These are phyloP conservation scores for Meriones unguiculatus DNA, from an alignment of 2,113 vertebrate genomes.

Conservation along the genomic window DNA sequence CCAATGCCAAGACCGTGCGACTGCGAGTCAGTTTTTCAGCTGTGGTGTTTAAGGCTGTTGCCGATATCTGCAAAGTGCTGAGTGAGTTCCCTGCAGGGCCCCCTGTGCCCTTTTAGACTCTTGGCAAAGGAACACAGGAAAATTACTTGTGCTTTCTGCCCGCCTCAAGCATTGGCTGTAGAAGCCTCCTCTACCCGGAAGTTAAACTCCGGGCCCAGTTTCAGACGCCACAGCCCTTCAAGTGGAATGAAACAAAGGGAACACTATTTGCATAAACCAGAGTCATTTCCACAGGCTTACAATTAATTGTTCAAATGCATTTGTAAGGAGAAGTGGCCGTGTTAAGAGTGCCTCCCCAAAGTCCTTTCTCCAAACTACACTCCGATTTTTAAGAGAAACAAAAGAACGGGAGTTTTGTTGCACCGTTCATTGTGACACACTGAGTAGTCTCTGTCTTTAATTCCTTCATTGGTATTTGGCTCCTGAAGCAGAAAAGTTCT, in stretches of 20 bases:
- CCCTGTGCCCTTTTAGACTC: neutral
- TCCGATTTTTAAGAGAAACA: neutral
- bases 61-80: slow-evolving; percentile 94
- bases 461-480: neutral
- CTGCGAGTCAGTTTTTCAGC: slow-evolving; percentile 94
- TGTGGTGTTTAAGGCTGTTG: slow-evolving; percentile 94
- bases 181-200: neutral
- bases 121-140: neutral
- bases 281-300: neutral
- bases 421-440: neutral
- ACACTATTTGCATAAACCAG: neutral
- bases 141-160: neutral
- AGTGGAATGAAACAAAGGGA: neutral
- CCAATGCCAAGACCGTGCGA: slow-evolving; percentile 94
- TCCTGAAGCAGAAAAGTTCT: slow-evolving; percentile 15
- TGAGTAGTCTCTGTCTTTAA: neutral
- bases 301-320: slow-evolving; percentile 14
- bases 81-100: slow-evolving; percentile 89
- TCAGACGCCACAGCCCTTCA: neutral
- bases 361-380: slow-evolving; percentile 8
- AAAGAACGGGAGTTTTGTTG: neutral
- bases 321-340: slow-evolving; percentile 11
- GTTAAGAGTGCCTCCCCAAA: neutral
- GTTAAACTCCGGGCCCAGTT: neutral
- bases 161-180: neutral